Evolutionary conservation across 2,113 vertebrate species (phyloP), one percentile per base, ranked within the genome.

Genomic region (Piaya cayana): DNA sequence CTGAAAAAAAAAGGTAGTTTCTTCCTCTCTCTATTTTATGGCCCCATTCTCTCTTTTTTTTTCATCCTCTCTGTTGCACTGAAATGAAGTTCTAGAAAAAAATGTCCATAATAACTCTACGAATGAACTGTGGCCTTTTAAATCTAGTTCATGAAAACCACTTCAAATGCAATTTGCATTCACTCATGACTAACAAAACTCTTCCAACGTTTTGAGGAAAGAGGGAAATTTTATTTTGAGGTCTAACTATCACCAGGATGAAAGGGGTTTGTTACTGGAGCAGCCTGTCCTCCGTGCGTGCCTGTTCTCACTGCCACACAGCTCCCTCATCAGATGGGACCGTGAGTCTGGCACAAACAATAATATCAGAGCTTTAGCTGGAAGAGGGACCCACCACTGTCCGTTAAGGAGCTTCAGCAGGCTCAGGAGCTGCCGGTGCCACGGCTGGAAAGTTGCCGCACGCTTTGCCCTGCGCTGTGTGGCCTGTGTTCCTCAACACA

Each of bases 91-190:
- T 92, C 76, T 71, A 64, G 62, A 34, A 91, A 81, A 82, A 59
- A 81, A 65, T 52, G 36, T 52, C 62, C 69, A 39, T 60, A 81
- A 85, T 50, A 94, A 63, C 65, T 70, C 26, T 56, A 68, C 45
- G 37, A 90, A 70, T 47, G 70, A 75, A 77, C 43, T 30, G 45
- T 50, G 22, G 19, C 75, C 64, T 94, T 88, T 78, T 79, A 86
- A 92, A 91, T 58, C 12, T 81, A 83, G 32, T 74, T 90, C 56
- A 96, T 86, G 69, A 84, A 94, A 91, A 88, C 65, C 16, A 83
- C 14, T 21, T 47, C n/a, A 64, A 88, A 63, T 75, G 64, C 72
- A 81, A 70, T 81, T 86, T 89, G 43, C 42, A 70, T 84, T 86
- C 76, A 71, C 34, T 90, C 47, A 49, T 30, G 80, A 70, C 63